These are phyloP conservation scores for Dascyllus trimaculatus DNA, from an alignment of 2,113 vertebrate genomes.

Conservation along the genomic window DNA sequence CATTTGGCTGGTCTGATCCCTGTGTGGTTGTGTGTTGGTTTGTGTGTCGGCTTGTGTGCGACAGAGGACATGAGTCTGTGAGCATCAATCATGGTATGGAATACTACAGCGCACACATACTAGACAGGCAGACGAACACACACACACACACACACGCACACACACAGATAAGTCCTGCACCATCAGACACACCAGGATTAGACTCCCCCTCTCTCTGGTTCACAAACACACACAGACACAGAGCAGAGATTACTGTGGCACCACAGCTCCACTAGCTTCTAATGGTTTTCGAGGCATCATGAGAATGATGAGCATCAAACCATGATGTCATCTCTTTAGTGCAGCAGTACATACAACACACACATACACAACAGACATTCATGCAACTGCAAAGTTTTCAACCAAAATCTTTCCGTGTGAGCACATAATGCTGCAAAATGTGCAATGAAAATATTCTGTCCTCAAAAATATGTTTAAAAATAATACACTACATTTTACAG, in stretches of 20 bases:
- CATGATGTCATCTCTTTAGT: constrained; percentile 45
- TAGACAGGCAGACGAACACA: constrained; percentile 23
- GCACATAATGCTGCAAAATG: too few relatives aligned
- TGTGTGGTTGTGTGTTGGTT: constrained; percentile 5
- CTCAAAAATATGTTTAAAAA: too few relatives aligned
- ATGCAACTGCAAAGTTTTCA: too few relatives aligned
- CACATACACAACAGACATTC: background rate
- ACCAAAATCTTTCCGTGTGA: too few relatives aligned
- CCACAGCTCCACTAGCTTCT: constrained; percentile 30
- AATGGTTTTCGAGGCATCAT: constrained; percentile 58
- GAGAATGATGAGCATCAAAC: constrained; percentile 36
- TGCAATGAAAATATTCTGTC: too few relatives aligned
- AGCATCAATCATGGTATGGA: constrained; percentile 43
- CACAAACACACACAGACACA: constrained; percentile 37
- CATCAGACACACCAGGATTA: constrained; percentile 70
- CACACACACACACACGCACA: constrained; percentile 12
- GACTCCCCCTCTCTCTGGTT: constrained; percentile 18
- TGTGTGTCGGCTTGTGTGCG: constrained; percentile 1
- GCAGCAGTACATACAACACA: background rate
- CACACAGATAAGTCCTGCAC: constrained; percentile 44
- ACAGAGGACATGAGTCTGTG: constrained; percentile 2
- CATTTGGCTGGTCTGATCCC: constrained; percentile 61
- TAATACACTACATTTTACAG: too few relatives aligned
- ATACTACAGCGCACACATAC: constrained; percentile 14
- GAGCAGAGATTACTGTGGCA: constrained; percentile 54